A percentile compares a stretch with the other conserved stretches of the same genome.
Evolutionary conservation across 2,113 vertebrate species (phyloP).

Genomic region (Amblyopsis rosae): DNA sequence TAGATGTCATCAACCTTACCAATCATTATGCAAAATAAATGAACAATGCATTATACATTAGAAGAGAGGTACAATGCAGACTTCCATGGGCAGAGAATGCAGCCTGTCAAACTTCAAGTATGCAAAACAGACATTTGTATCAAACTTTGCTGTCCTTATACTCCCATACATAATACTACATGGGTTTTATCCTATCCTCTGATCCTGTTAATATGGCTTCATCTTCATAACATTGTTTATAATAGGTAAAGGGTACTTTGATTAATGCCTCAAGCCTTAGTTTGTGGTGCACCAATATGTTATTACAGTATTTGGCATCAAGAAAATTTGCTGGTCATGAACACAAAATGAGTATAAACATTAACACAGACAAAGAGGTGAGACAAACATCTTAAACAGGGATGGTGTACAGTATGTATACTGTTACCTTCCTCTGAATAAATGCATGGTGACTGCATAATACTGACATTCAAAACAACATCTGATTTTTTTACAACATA

Average conservation of each 20-base stretch:
- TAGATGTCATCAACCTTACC: constrained; percentile 50
- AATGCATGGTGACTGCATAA: constrained; percentile 42
- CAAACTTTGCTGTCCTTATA: constrained; percentile 47
- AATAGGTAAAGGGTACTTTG: constrained; percentile 11
- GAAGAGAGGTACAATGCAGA: constrained; percentile 18
- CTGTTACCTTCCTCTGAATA: constrained; percentile 19
- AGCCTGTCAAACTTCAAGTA: constrained; percentile 79
- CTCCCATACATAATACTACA: constrained; percentile 37
- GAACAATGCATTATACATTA: constrained; percentile 56
- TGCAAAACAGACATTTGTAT: constrained; percentile 68
- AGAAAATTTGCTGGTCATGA: constrained; percentile 33
- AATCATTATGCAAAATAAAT: constrained; percentile 59
- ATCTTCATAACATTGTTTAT: constrained; percentile 37
- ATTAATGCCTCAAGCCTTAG: not conserved
- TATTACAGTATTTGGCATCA: constrained; percentile 25
- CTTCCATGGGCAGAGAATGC: constrained; percentile 54
- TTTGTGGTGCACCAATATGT: constrained; percentile 31
- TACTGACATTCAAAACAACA: constrained; percentile 56
- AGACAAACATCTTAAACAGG: constrained; percentile 22
- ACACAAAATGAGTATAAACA: constrained; percentile 26
- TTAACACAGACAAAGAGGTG: constrained; percentile 12
- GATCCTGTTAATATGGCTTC: constrained; percentile 55
- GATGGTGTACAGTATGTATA: constrained; percentile 18
- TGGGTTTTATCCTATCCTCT: constrained; percentile 28
- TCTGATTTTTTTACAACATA: constrained; percentile 26